Evolutionary conservation across 2,888 invertebrate species (phyloP).

Genomic region (Drosophila borealis): DNA sequence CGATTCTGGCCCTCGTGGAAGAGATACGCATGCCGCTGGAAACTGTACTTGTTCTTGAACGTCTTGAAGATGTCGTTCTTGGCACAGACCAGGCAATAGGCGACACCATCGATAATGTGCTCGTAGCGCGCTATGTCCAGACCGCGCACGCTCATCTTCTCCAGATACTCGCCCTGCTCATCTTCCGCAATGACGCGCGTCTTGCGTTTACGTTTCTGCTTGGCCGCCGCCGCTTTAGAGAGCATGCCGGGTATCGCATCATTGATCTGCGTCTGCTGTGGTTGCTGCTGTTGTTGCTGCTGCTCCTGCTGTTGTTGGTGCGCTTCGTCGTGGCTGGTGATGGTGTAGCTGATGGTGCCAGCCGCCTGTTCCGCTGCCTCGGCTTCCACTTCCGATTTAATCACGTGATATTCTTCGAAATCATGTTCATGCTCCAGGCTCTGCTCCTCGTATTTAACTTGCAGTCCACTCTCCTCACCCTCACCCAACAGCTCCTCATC

Average conservation of each 20-base stretch:
- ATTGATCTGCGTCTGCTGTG: constrained; percentile 43
- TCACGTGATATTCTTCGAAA: constrained; percentile 70
- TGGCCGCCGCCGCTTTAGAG: constrained; percentile 67
- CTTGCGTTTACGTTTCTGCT: constrained; percentile 83
- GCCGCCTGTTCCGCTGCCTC: constrained; percentile 57
- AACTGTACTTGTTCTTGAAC: constrained; percentile 84
- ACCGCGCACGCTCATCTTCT: constrained; percentile 84
- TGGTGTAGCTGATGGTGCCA: constrained; percentile 68
- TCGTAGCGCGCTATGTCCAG: constrained; percentile 84
- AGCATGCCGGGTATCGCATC: constrained; percentile 53
- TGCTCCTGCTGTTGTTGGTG: constrained; percentile 39
- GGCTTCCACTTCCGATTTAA: constrained; percentile 67
- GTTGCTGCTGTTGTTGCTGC: constrained; percentile 32
- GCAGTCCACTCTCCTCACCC: constrained; percentile 64
- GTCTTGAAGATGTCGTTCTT: constrained; percentile 84
- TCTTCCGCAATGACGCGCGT: constrained; percentile 82
- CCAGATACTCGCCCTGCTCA: constrained; percentile 83
- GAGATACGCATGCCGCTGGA: constrained; percentile 83
- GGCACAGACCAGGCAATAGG: constrained; percentile 83
- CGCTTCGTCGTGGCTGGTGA: constrained; percentile 50
- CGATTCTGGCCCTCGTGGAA: constrained; percentile 84
- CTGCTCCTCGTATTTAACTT: constrained; percentile 73
- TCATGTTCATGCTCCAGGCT: constrained; percentile 67
- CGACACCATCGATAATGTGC: constrained; percentile 83
- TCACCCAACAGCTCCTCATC: constrained; percentile 66